Percentiles rank a stretch among this genome's conserved stretches.
phyloP scores from a whole-genome alignment of 1,140 invertebrate genomes.

The Samia ricini region DNA sequence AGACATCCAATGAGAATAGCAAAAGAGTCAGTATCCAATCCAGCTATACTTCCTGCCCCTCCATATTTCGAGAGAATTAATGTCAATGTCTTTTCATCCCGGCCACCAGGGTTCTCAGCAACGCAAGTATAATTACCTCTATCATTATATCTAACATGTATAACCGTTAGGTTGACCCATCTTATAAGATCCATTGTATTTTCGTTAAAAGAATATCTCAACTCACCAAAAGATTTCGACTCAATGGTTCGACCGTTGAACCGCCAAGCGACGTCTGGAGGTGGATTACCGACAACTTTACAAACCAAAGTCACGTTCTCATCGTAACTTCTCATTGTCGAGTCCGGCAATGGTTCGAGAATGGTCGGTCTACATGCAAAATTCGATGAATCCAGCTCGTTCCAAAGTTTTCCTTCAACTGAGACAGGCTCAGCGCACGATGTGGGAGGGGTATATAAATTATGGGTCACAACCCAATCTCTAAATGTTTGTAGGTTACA shows the following conservation, averaged over 20 bases:
- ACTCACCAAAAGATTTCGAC: constrained; percentile 76
- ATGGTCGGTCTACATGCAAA: constrained; percentile 91
- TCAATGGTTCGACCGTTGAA: constrained; percentile 80
- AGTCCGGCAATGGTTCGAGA: constrained; percentile 73
- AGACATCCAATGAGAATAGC: constrained; percentile 76
- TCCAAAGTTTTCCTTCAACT: constrained; percentile 84
- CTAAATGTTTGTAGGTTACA: constrained; percentile 89
- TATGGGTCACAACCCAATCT: constrained; percentile 84
- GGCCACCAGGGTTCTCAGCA: constrained; percentile 91
- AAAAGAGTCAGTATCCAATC: constrained; percentile 69
- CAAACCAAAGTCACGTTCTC: constrained; percentile 89
- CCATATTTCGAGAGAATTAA: constrained; percentile 79
- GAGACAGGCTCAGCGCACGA: constrained; percentile 83
- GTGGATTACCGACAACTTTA: constrained; percentile 86
- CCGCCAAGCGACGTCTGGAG: constrained; percentile 86
- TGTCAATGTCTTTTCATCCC: constrained; percentile 85
- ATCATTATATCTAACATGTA: constrained; percentile 84
- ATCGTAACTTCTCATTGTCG: constrained; percentile 80
- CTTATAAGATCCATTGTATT: constrained; percentile 74
- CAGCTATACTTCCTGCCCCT: constrained; percentile 63
- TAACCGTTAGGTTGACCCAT: constrained; percentile 89
- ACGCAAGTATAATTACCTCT: constrained; percentile 92
- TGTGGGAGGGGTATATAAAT: constrained; percentile 85
- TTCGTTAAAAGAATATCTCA: constrained; percentile 74
- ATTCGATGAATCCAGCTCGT: constrained; percentile 83